Conservation (phyloP, 2,113 vertebrate species). For the Castor canadensis region DNA sequence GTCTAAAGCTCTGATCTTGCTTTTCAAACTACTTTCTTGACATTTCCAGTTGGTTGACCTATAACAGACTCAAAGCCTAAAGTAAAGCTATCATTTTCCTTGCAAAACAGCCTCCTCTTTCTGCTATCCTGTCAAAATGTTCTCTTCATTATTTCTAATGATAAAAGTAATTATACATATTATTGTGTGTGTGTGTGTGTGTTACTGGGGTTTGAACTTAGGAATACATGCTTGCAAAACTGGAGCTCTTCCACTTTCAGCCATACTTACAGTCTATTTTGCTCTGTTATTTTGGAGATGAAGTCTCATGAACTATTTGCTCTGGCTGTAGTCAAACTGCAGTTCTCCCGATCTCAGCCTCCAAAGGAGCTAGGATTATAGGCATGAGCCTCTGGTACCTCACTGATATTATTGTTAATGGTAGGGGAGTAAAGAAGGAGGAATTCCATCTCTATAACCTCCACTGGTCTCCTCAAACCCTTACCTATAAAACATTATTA, state of each 20-base stretch:
- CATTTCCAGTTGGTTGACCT: background rate
- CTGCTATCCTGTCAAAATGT: background rate
- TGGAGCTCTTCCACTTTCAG: too few relatives aligned
- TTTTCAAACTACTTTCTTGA: background rate
- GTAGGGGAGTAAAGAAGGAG: background rate
- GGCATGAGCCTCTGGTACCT: too few relatives aligned
- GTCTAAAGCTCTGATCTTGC: background rate
- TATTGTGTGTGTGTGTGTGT: too few relatives aligned
- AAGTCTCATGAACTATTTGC: too few relatives aligned
- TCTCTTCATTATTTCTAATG: background rate
- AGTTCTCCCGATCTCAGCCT: too few relatives aligned
- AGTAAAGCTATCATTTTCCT: background rate
- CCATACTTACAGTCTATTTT: too few relatives aligned
- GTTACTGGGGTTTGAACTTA: too few relatives aligned
- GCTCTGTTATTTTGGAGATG: too few relatives aligned
- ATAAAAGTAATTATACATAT: background rate
- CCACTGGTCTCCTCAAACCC: background rate
- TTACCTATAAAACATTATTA: background rate
- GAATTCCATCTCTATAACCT: background rate
- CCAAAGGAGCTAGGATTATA: too few relatives aligned
- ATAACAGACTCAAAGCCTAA: background rate
- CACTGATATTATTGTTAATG: background rate
- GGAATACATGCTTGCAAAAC: too few relatives aligned
- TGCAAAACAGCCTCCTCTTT: background rate
- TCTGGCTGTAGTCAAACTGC: too few relatives aligned